These are phyloP conservation scores for Eclectus roratus DNA, from an alignment of 2,113 vertebrate species.

Conservation along the genomic window DNA sequence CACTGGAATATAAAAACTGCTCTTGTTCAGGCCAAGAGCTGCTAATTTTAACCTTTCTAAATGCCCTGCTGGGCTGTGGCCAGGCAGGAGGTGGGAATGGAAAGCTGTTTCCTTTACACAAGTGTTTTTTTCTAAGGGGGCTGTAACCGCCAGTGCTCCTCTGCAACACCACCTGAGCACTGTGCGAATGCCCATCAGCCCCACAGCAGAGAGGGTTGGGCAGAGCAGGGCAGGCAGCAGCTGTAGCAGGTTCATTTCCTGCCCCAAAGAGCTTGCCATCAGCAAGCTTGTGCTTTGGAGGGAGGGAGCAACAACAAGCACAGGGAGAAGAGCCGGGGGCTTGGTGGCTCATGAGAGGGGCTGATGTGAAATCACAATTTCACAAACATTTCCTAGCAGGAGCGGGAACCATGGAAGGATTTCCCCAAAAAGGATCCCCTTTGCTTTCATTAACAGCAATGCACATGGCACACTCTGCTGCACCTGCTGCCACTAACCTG, in stretches of 20 bases:
- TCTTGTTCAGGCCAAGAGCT: not conserved
- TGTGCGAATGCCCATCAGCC: not conserved
- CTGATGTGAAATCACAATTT: not conserved
- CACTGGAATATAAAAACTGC: not conserved
- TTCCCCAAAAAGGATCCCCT: not conserved
- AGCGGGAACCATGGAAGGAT: not conserved
- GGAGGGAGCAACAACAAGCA: not conserved
- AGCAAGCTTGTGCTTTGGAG: not conserved
- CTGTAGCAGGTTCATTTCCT: rapidly evolving
- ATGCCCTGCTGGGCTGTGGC: not conserved
- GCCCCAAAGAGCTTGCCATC: not conserved
- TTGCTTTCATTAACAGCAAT: not conserved
- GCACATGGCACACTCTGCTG: not conserved
- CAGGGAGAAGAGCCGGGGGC: rapidly evolving
- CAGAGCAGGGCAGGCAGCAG: rapidly evolving
- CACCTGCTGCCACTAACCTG: not conserved
- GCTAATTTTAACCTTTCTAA: not conserved
- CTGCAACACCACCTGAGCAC: rapidly evolving
- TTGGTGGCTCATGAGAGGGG: rapidly evolving
- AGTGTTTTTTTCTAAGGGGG: not conserved
- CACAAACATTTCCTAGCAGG: not conserved
- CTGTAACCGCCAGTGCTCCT: not conserved
- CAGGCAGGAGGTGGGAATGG: not conserved
- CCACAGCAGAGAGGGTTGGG: not conserved
- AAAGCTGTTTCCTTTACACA: not conserved